These are phyloP conservation scores for Crotalus tigris DNA, from an alignment of 2,113 vertebrate species.

Conservation along the genomic window DNA sequence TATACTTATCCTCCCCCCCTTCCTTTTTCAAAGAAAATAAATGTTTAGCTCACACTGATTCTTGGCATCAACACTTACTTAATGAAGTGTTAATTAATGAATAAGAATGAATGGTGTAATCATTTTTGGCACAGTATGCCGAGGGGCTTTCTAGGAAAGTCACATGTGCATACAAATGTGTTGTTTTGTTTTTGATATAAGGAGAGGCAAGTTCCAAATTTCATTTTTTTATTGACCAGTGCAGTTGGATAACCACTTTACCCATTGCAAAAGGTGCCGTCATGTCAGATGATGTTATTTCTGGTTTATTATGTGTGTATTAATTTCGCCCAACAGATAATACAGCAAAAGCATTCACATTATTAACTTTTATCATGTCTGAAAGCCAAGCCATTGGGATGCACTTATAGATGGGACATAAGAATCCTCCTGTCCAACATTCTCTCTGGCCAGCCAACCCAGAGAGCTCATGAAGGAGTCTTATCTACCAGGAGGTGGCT, in stretches of 20 bases:
- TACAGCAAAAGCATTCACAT: not conserved
- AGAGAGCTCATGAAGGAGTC: not conserved
- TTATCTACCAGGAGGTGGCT: not conserved
- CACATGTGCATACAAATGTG: not conserved
- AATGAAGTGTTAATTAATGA: constrained; percentile 30
- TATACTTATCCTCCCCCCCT: not conserved
- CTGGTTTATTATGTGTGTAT: not conserved
- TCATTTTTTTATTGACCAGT: not conserved
- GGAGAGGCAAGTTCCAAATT: not conserved
- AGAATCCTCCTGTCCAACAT: not conserved
- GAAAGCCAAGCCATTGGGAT: not conserved
- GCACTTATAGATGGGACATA: not conserved
- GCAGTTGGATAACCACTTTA: not conserved
- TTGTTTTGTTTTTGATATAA: not conserved
- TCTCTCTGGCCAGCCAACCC: not conserved
- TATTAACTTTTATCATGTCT: not conserved
- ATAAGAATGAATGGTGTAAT: constrained; percentile 22
- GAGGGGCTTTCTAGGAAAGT: constrained; percentile 4
- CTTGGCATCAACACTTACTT: constrained; percentile 27
- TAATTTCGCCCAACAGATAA: not conserved
- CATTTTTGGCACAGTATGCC: constrained; percentile 2
- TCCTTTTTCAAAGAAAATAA: constrained; percentile 19
- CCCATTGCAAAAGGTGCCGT: not conserved
- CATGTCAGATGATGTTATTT: not conserved
- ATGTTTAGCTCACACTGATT: constrained; percentile 24